Evolutionary conservation across 2,797 vertebrate genomes (phyloP).

Genomic region (Holocentrus rufus): DNA sequence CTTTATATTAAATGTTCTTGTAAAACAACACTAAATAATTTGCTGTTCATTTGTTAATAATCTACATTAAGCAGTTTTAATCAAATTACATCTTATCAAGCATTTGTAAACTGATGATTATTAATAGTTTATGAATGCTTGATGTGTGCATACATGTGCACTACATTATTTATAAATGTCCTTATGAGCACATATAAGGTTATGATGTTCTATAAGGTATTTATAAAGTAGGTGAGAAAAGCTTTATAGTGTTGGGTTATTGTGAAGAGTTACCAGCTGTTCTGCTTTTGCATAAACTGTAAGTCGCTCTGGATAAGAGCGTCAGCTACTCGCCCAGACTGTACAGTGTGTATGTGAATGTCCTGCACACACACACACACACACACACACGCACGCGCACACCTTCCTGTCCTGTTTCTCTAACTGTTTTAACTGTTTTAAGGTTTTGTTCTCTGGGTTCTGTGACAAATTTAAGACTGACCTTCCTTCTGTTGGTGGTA

Average conservation of each 20-base stretch:
- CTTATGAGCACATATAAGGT: not conserved
- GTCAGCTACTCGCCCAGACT: conserved; percentile 31
- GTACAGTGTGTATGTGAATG: not conserved
- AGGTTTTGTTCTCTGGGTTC: not conserved
- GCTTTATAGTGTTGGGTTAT: conserved; percentile 35
- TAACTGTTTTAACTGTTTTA: not conserved
- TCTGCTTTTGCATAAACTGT: conserved; percentile 54
- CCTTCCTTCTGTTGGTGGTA: not conserved
- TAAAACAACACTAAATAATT: not conserved
- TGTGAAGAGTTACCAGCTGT: not conserved
- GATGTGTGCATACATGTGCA: no score
- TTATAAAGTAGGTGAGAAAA: not conserved
- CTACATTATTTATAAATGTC: not conserved
- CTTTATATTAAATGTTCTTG: not conserved
- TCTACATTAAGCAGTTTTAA: no score
- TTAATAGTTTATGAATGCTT: no score
- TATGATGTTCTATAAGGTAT: not conserved
- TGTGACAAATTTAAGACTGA: not conserved
- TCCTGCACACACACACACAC: not conserved
- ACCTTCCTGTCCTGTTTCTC: not conserved
- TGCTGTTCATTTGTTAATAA: no score
- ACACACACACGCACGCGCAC: not conserved
- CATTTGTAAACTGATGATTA: no score
- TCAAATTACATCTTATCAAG: no score
- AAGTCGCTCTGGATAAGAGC: conserved; percentile 60